Base-by-base conservation (phyloP, 1,140 invertebrate species). In the Ganaspis sp. region DNA sequence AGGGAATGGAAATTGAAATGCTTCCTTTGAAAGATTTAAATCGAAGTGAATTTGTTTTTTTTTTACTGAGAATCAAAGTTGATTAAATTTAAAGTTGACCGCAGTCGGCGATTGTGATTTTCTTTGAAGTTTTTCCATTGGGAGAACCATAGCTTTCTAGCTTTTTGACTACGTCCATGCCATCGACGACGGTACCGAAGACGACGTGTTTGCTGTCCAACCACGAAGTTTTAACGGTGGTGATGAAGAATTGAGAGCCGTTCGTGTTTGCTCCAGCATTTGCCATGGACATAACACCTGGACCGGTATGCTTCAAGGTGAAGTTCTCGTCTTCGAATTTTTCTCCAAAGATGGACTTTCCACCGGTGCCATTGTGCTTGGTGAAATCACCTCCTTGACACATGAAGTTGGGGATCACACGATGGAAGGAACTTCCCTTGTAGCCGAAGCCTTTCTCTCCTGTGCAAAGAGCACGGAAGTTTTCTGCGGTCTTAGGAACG, bases 251-350 rank as follows among this genome's bases (percentile, higher is more conserved):
- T 88, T 97, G 96, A n/a, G 94, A 96, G 9, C 96, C 95, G 88
- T 97, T 97, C 71, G 95, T 96, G 87, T 96, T 94, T 1, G 94
- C 92, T 8, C 95, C 96, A 82, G 95, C 94, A 90, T 96, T 96
- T 58, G 95, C 95, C 95, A 96, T 96, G 0, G 95, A 96, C 73
- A 96, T 85, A 69, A 94, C 93, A 73, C 95, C 95, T 58, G 95
- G 92, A 34, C 93, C 94, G 74, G 94, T 95, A 89, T 97, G 96
- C 87, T 94, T 95, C 75, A 96, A 88, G 4, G 87, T 90, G 88
- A 97, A 97, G 90, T 97, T 97, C 84, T 97, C 96, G 90, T 97
- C 96, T 37, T 92, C 93, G 88, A 97, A 97, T 82, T 95, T 96
- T 37, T 93, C 90, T 0, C 96, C 95, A 83, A 96, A 96, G 86